Percentiles rank a stretch among this genome's conserved stretches.
Conservation (phyloP, 2,888 invertebrate species). For the Atrina japonica region DNA sequence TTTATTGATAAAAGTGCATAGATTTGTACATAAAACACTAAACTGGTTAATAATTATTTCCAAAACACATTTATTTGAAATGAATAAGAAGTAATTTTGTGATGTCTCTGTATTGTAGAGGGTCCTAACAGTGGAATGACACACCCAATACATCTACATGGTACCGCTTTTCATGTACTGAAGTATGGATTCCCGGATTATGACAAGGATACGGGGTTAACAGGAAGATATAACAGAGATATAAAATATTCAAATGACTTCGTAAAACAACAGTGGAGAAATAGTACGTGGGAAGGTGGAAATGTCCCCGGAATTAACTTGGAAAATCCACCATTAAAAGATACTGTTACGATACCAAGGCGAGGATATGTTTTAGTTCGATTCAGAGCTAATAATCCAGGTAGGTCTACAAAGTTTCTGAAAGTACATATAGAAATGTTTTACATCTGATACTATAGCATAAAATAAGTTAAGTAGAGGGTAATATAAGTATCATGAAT, state of each 20-base stretch:
- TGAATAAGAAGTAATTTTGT: background rate
- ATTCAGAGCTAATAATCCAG: conserved; percentile 15
- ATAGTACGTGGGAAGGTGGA: conserved; percentile 4
- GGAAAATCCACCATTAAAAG: conserved; percentile 20
- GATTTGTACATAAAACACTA: too few species aligned
- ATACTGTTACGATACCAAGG: conserved; percentile 40
- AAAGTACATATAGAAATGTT: too few species aligned
- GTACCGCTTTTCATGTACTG: conserved; percentile 69
- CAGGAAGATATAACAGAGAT: conserved; percentile 48
- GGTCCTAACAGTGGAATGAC: conserved; percentile 47
- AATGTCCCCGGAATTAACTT: conserved; percentile 7
- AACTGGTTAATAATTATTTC: background rate
- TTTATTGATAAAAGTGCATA: too few species aligned
- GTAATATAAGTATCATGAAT: too few species aligned
- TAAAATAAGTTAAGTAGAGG: too few species aligned
- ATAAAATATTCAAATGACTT: conserved; percentile 46
- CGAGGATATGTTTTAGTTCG: conserved; percentile 16
- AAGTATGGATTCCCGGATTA: conserved; percentile 60
- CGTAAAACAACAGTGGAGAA: conserved; percentile 26
- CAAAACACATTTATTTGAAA: background rate
- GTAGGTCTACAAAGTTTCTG: background rate
- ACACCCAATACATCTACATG: conserved; percentile 73
- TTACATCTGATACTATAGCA: too few species aligned
- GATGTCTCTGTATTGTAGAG: conserved; percentile 49
- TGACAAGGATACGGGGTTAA: conserved; percentile 33